Evolutionary conservation across 2,797 vertebrate species (phyloP), one percentile per base, ranked within the genome.

Genomic region (Scarus forsteni): DNA sequence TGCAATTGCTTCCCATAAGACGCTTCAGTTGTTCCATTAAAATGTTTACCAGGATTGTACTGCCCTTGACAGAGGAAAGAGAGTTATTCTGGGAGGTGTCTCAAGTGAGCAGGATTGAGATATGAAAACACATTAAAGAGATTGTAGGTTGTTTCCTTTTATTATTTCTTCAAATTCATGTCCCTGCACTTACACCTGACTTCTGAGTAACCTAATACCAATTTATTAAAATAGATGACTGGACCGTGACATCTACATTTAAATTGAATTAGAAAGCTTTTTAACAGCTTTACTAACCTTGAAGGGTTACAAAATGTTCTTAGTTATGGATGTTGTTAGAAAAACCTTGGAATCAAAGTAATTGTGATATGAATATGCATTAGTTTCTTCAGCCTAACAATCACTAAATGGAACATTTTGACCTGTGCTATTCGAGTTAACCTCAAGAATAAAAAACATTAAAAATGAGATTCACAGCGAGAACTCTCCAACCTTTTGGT

Each of bases 11-110:
- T 75, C 68, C 75, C 60, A 50, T 10, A 58, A 71, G 69, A 71
- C 48, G 62, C n/a, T 60, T 83, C 15, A 57, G 66, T 61, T 83
- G 72, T 66, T 65, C 55, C 15, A 35, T 75, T 67, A 67, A 79
- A 80, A 69, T 70, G 66, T 63, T 73, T 80, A 77, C 53, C 18
- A 59, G 38, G 12, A 39, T 51, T 68, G 49, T 67, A 51, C 53
- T 66, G 69, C 58, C 70, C 50, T 74, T 73, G 62, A 69, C 62
- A 54, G 50, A 65, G 38, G 10, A 45, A 61, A 12, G 57, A 44
- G 11, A 72, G 38, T 60, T 35, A 67, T 16, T 69, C 18, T 65
- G 14, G 18, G n/a, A 10, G 27, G 19, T 27, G 16, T 59, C 35
- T 62, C 19, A 40, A 56, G 51, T 56, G 8, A 8, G n/a, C 18